A percentile compares a stretch with the other conserved stretches of the same genome.
These are phyloP conservation scores for Porphyrio hochstetteri DNA, from an alignment of 2,113 vertebrate genomes.

Conservation along the genomic window DNA sequence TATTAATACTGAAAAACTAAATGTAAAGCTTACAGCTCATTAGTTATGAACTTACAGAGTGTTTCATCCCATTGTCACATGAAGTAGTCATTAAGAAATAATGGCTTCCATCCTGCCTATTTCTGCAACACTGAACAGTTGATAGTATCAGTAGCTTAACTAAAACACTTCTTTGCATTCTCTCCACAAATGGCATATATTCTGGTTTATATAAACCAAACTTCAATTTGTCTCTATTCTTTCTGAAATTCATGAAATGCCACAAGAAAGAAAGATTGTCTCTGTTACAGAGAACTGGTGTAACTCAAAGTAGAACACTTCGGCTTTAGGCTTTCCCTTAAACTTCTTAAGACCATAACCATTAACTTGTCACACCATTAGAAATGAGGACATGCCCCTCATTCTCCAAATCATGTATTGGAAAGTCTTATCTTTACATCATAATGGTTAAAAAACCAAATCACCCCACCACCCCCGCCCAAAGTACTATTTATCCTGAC, in stretches of 20 bases:
- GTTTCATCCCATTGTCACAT: neutral
- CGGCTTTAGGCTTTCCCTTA: neutral
- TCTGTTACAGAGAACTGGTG: neutral
- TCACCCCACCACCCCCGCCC: too few relatives aligned
- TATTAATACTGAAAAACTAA: neutral
- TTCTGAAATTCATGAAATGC: conserved; percentile 7
- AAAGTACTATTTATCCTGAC: neutral
- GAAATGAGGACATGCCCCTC: neutral
- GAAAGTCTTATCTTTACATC: neutral
- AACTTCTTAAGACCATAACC: neutral
- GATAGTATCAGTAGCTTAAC: neutral
- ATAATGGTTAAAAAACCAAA: neutral
- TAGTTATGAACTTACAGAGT: neutral
- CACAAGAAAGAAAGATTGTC: neutral
- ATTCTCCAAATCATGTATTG: neutral
- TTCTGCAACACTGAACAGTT: neutral
- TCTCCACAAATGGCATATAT: neutral
- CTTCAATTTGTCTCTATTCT: neutral
- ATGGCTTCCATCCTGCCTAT: neutral
- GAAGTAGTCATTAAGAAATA: conserved; percentile 1
- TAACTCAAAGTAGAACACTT: neutral
- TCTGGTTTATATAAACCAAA: neutral
- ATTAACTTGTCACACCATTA: neutral
- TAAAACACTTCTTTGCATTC: neutral
- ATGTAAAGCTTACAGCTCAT: neutral